Conservation (phyloP, 2,888 invertebrate species). For the Portevinia maculata region DNA sequence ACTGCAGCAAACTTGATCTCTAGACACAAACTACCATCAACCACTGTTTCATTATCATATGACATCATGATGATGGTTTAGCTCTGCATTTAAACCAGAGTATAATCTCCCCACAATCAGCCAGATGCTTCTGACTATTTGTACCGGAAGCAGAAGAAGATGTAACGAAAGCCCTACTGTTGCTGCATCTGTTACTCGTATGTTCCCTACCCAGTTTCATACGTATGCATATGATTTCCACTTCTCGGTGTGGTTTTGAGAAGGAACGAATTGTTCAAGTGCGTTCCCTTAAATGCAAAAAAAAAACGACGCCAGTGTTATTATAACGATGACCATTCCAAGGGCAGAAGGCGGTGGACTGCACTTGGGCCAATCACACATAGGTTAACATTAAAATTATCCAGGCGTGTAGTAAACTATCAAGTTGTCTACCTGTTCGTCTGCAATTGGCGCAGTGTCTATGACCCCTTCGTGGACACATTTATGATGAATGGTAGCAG, state of each 20-base stretch:
- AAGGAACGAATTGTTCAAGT: conserved; percentile 35
- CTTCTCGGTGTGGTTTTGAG: conserved; percentile 26
- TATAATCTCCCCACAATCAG: conserved; percentile 5
- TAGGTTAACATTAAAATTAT: conserved; percentile 19
- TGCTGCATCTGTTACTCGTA: neutral
- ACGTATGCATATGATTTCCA: conserved; percentile 54
- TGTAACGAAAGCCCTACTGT: conserved; percentile 34
- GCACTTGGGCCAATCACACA: neutral
- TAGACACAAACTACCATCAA: conserved; percentile 11
- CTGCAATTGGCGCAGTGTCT: conserved; percentile 16
- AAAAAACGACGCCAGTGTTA: conserved; percentile 28
- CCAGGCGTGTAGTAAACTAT: conserved; percentile 33
- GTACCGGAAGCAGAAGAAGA: conserved; percentile 49
- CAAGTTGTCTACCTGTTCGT: conserved; percentile 57
- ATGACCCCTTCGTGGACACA: conserved; percentile 40
- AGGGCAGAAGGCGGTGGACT: conserved; percentile 35
- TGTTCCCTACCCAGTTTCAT: conserved; percentile 46
- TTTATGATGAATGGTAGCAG: conserved; percentile 53
- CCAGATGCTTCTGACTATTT: conserved; percentile 3
- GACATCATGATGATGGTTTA: conserved; percentile 42
- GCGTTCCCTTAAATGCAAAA: conserved; percentile 26
- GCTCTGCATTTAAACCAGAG: conserved; percentile 49
- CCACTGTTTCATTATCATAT: conserved; percentile 37
- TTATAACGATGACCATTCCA: conserved; percentile 19
- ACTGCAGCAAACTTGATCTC: conserved; percentile 24